A percentile compares a stretch with the other conserved stretches of the same genome.
Conservation (phyloP, 2,113 vertebrate genomes). For the Steatornis caripensis region DNA sequence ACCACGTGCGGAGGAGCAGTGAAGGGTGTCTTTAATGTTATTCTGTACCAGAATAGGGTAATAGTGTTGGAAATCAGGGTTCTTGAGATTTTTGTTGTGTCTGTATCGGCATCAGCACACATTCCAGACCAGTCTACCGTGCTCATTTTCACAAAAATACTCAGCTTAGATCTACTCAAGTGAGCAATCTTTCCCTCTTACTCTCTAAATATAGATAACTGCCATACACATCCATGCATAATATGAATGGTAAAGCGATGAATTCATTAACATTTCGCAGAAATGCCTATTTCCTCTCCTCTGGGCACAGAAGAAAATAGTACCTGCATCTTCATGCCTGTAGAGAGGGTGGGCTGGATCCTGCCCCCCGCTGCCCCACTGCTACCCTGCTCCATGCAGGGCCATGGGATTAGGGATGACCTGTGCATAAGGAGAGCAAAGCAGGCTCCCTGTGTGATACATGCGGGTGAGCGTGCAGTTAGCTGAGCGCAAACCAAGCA, state of each 20-base stretch:
- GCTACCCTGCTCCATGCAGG: not conserved
- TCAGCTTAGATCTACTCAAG: not conserved
- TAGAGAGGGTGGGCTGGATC: not conserved
- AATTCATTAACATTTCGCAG: conserved; percentile 37
- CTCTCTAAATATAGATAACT: conserved; percentile 44
- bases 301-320: not conserved
- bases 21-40: not conserved
- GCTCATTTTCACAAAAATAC: not conserved
- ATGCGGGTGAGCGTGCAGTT: not conserved
- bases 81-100: not conserved
- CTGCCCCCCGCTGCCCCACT: not conserved
- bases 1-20: not conserved
- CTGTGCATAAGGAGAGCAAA: not conserved
- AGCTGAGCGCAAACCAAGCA: not conserved
- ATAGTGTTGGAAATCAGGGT: not conserved
- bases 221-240: not conserved
- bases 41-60: not conserved
- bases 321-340: not conserved
- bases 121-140: not conserved
- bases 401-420: fast-evolving
- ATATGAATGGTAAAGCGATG: not conserved
- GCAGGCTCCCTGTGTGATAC: not conserved
- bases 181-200: conserved; percentile 1
- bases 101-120: not conserved
- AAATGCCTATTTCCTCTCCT: not conserved